Evolutionary conservation across 2,797 vertebrate species (phyloP), one percentile per base, ranked within the genome.

Genomic region (Galaxias olidus): DNA sequence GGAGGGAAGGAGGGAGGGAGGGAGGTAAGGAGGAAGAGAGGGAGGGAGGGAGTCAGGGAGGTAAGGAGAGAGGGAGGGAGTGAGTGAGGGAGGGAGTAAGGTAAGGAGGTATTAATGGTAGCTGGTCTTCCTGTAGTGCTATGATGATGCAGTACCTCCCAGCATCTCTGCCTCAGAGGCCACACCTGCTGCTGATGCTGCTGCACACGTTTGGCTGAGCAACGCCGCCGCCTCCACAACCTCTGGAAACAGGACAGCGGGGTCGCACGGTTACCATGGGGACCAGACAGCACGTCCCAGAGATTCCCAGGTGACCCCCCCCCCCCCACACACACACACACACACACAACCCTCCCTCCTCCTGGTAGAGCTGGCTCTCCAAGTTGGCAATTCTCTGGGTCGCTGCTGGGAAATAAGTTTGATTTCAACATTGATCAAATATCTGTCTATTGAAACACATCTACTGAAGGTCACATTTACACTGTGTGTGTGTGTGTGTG

Each of bases 101-200:
- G 54, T 54, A 19, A 41, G 20, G 18, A 51, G 19, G 51, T 55
- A 17, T 65, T 58, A 41, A 15, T 14, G 50, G 41, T 56, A n/a
- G n/a, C n/a, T n/a, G n/a, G n/a, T n/a, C n/a, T 30, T 6, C 30
- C 30, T 3, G 30, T 30, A 2, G 30, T 30, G 3, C 30, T 30
- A 30, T 30, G 30, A 30, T 30, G 30, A 89, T n/a, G n/a, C n/a
- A 90, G 88, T 93, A 93, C 92, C 91, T 93, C 90, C 87, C 61
- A 89, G 63, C 77, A 79, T 84, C 71, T 89, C 89, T 78, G 74
- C 68, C 76, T 87, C 86, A 76, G 76, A 80, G 78, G 85, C 87
- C 85, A 60, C 86, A 83, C 79, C 82, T 85, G 86, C 76, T 72
- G 86, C 80, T 78, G 86, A 90, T 81, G 77, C 82, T 85, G 86